phyloP scores from a whole-genome alignment of 2,797 vertebrate species.

The Pogonophryne albipinna region DNA sequence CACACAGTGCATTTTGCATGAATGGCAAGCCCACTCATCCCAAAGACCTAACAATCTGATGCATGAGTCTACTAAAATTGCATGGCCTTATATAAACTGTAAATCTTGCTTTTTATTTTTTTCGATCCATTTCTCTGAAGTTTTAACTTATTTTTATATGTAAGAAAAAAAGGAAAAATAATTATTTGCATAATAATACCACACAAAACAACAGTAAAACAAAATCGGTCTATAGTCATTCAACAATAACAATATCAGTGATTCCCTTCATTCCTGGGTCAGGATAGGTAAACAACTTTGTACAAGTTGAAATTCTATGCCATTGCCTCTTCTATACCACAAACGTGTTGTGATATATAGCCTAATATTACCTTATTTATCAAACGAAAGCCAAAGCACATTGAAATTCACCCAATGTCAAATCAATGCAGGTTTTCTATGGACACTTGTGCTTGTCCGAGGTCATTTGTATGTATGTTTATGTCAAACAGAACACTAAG shows the following conservation, averaged over 20 bases:
- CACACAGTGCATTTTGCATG: constrained; percentile 82
- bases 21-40: constrained; percentile 78
- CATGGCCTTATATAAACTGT: constrained; percentile 85
- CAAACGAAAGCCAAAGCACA: constrained; percentile 85
- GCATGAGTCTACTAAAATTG: constrained; percentile 83
- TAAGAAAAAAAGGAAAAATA: constrained; percentile 73
- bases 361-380: constrained; percentile 83
- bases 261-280: constrained; percentile 69
- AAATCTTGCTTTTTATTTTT: constrained; percentile 77
- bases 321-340: constrained; percentile 82
- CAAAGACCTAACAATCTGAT: constrained; percentile 76
- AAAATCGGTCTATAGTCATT: constrained; percentile 77
- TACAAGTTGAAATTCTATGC: constrained; percentile 80
- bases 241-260: constrained; percentile 76
- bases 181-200: constrained; percentile 75
- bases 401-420: constrained; percentile 83
- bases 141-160: constrained; percentile 86
- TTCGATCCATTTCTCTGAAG: constrained; percentile 72
- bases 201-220: constrained; percentile 73
- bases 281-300: constrained; percentile 76
- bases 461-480: constrained; percentile 80
- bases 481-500: constrained; percentile 80
- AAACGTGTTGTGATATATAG: constrained; percentile 82
- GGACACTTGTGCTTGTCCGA: constrained; percentile 76
- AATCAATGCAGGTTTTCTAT: constrained; percentile 82